These are phyloP conservation scores for Drosophila cracens DNA, from an alignment of 2,888 invertebrate genomes.

Conservation along the genomic window DNA sequence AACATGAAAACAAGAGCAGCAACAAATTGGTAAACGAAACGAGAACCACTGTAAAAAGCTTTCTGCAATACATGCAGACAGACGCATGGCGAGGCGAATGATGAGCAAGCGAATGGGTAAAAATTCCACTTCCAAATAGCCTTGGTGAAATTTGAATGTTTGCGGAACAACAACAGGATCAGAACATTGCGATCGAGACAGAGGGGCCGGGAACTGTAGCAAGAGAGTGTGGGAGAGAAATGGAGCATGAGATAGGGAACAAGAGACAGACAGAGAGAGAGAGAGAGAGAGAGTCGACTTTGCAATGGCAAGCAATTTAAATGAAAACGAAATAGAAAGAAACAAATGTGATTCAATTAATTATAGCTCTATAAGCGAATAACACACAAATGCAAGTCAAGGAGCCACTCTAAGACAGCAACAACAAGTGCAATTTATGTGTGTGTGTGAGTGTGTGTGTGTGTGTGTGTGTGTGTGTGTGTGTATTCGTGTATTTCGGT, in stretches of 20 bases:
- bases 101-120: background rate
- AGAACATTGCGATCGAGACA: slow-evolving; percentile 26
- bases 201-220: background rate
- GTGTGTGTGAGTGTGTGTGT: background rate
- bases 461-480: slow-evolving; percentile 8
- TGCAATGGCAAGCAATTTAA: slow-evolving; percentile 1
- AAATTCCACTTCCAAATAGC: slow-evolving; percentile 3
- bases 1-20: slow-evolving; percentile 54
- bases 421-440: slow-evolving; percentile 5
- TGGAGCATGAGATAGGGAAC: background rate
- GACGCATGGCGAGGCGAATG: too few relatives aligned
- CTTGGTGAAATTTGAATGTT: slow-evolving; percentile 19
- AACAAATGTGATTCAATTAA: slow-evolving; percentile 32
- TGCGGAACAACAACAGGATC: slow-evolving; percentile 29
- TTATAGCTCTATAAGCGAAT: slow-evolving; percentile 9
- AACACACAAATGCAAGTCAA: slow-evolving; percentile 24
- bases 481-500: slow-evolving; percentile 24
- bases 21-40: slow-evolving; percentile 60
- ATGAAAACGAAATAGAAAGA: slow-evolving; percentile 4
- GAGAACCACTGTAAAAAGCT: slow-evolving; percentile 30
- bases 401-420: background rate
- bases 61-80: slow-evolving; percentile 1
- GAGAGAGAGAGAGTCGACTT: background rate
- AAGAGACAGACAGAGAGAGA: background rate
- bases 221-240: background rate